Evolutionary conservation across 2,797 vertebrate genomes (phyloP), one percentile per base, ranked within the genome.

Genomic region (Chloroceryle amazona): DNA sequence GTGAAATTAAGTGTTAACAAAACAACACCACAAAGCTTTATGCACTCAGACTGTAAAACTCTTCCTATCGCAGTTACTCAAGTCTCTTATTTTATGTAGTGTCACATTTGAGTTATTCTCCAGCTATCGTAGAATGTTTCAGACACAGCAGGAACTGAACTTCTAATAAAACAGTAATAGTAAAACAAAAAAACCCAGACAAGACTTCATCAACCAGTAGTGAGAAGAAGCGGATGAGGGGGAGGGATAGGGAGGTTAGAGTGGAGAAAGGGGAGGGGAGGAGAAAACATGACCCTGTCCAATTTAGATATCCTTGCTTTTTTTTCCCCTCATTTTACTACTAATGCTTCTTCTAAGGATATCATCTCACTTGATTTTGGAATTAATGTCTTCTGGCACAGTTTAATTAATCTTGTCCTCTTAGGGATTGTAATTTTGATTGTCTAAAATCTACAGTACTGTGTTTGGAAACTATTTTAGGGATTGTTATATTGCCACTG

Each of bases 161-260:
- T 94, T 84, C 58, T 73, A 90, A 90, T 89, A 91, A 94, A 95
- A 72, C 41, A 73, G 55, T 37, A 94, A 79, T 52, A 86, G 85
- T 39, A 60, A 80, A 61, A 58, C 35, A 76, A 33, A 13, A 6
- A 29, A 17, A 0, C 1, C 6, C 55, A 86, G 71, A 47, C 58
- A 79, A 47, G 39, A n/a, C 60, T 89, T 92, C 83, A 75, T 52
- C 71, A 73, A 10, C n/a, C 18, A 20, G 17, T n/a, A 71, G 54
- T 22, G 51, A 86, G 84, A 87, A 85, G 63, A 44, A 93, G 81
- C 87, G 60, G 25, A 42, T 21, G 52, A 80, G 19, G 15, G 33
- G 23, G 41, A 58, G 46, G 70, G 65, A 66, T 67, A 41, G 16
- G 10, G 41, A 87, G 42, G 80, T 61, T 21, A 33, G 35, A 29